phyloP scores from a whole-genome alignment of 2,888 invertebrate species.

The Adelognathus sp. region DNA sequence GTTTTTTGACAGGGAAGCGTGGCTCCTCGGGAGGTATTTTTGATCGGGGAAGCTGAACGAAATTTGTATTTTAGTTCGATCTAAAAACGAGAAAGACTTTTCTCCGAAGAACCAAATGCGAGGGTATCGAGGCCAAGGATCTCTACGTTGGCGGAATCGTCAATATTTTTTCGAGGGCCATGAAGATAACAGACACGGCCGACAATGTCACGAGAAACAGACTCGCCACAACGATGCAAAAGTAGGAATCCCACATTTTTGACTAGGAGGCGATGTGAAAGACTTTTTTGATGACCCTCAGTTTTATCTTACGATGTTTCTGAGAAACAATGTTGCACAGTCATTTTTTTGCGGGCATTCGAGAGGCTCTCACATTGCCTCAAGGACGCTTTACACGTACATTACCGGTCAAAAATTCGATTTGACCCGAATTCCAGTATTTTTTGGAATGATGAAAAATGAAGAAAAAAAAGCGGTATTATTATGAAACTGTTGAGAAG shows the following conservation, averaged over 20 bases:
- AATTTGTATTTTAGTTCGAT: slow-evolving; percentile 83
- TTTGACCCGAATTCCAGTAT: too few relatives aligned
- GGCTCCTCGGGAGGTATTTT: too few relatives aligned
- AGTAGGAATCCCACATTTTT: slow-evolving; percentile 81
- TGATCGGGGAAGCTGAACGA: too few relatives aligned
- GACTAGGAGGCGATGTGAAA: background rate
- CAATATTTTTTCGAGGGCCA: slow-evolving; percentile 88
- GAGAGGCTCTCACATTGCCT: background rate
- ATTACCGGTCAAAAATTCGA: too few relatives aligned
- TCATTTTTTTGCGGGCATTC: background rate
- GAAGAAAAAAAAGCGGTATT: too few relatives aligned
- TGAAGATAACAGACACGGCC: slow-evolving; percentile 88
- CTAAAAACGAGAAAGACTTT: slow-evolving; percentile 85
- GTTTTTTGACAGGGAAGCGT: too few relatives aligned
- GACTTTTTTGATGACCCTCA: background rate
- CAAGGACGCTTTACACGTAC: too few relatives aligned
- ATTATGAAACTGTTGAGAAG: too few relatives aligned
- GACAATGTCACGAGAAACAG: slow-evolving; percentile 86
- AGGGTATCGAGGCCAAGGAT: slow-evolving; percentile 85
- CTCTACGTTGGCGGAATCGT: slow-evolving; percentile 89
- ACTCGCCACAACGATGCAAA: slow-evolving; percentile 85
- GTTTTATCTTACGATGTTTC: background rate
- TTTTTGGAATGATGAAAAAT: too few relatives aligned
- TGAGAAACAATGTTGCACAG: background rate
- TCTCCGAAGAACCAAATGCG: slow-evolving; percentile 86